phyloP scores from a whole-genome alignment of 2,797 vertebrate species.

The Lycodopsis pacificus region DNA sequence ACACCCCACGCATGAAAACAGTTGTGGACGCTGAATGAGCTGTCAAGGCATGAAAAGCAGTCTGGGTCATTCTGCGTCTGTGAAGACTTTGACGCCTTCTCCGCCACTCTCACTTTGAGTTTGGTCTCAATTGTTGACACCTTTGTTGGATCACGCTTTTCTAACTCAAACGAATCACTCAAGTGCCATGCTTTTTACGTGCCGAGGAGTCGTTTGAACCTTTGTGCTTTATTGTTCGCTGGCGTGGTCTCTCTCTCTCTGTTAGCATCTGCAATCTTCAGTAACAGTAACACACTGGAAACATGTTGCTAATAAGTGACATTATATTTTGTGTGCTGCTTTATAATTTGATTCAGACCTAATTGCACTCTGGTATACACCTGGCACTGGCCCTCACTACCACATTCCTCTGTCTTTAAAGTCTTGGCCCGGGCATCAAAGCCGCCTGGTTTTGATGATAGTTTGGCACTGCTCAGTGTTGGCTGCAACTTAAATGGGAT shows the following conservation, averaged over 20 bases:
- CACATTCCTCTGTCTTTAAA: constrained; percentile 84
- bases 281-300: constrained; percentile 56
- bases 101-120: constrained; percentile 24
- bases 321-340: constrained; percentile 77
- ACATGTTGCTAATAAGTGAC: constrained; percentile 72
- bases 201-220: constrained; percentile 52
- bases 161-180: constrained; percentile 37
- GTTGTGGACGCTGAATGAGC: constrained; percentile 55
- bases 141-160: constrained; percentile 51
- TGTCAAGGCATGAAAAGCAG: constrained; percentile 58
- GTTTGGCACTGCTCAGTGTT: constrained; percentile 80
- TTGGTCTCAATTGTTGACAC: constrained; percentile 61
- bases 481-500: constrained; percentile 83
- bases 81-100: constrained; percentile 48
- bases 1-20: constrained; percentile 49
- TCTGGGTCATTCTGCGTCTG: constrained; percentile 54
- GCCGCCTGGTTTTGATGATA: constrained; percentile 81
- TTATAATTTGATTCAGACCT: constrained; percentile 81
- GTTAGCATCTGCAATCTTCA: constrained; percentile 27
- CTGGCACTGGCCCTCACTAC: constrained; percentile 80
- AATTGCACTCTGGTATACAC: constrained; percentile 84
- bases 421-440: constrained; percentile 84
- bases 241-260: constrained; percentile 27
- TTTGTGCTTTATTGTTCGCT: constrained; percentile 64
- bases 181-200: constrained; percentile 58